Base-by-base conservation (phyloP, 2,888 invertebrate genomes). In the Sarcophaga variegata region DNA sequence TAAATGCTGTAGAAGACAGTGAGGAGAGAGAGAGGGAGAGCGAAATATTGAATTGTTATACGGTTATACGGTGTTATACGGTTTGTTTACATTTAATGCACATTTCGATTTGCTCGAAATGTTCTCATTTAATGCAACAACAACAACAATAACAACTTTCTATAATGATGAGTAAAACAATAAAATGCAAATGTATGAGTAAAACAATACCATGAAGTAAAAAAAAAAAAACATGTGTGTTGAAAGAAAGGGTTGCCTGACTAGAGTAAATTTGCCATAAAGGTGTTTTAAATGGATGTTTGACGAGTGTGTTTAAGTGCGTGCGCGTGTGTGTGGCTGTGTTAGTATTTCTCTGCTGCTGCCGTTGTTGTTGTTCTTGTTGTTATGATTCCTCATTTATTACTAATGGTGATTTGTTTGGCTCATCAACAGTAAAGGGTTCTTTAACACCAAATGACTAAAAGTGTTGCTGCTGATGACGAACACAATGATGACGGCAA, bases 381-480 rank as follows among this genome's bases (percentile, higher is more conserved):
- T 11, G 45, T 77, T 81, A 63, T 12, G 12, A 54, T 54, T 59
- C 22, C 64, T 54, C 49, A 63, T 67, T 66, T 27, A 63, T 76
- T 67, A 77, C 62, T 71, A 49, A 66, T 77, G 75, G 77, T 78
- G 77, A 81, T 49, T 76, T 81, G 49, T 63, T 54, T 71, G 63
- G 49, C 66, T 66, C 76, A 71, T 72, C 59, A 72, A 25, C 22
- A 14, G 14, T 12, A 49, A 69, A 75, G 64, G 69, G 70, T 70
- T 78, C 54, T 71, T 69, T 76, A 79, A 71, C 75, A 75, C 71
- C 27, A 54, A 54, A 14, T 20, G 54, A 5, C 64, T 27, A n/a
- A 71, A 76, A 85, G 76, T 76, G 69, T 75, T 81, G 77, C 25
- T 80, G 74, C 54, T 74, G 75, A 60, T 70, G 70, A 59, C 54